These are phyloP conservation scores for Halichoerus grypus DNA, from an alignment of 2,113 vertebrate genomes.

Conservation along the genomic window DNA sequence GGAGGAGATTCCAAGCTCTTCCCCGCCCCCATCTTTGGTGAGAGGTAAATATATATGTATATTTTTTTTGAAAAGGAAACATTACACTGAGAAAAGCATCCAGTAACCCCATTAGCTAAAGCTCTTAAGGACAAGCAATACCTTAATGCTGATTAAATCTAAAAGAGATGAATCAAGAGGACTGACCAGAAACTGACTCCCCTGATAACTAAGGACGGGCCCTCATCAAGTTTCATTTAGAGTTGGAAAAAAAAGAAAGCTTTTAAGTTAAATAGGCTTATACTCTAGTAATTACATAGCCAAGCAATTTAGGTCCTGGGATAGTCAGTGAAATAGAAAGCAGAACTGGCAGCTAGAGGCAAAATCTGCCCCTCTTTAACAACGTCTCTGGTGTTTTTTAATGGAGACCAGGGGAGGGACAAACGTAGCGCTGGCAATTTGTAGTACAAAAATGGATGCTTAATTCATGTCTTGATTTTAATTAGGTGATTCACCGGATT, in stretches of 20 bases:
- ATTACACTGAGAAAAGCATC: slow-evolving; percentile 94
- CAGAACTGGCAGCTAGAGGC: slow-evolving; percentile 90
- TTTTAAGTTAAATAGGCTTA: slow-evolving; percentile 97
- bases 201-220: slow-evolving; percentile 95
- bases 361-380: slow-evolving; percentile 88
- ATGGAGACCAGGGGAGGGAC: slow-evolving; percentile 90
- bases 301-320: slow-evolving; percentile 94
- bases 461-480: slow-evolving; percentile 92
- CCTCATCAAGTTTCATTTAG: slow-evolving; percentile 98
- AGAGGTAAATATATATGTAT: slow-evolving; percentile 93
- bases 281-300: slow-evolving; percentile 97
- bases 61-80: slow-evolving; percentile 87
- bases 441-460: slow-evolving; percentile 91
- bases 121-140: slow-evolving; percentile 98
- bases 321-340: slow-evolving; percentile 93
- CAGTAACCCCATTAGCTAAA: slow-evolving; percentile 98
- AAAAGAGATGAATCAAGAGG: slow-evolving; percentile 96
- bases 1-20: slow-evolving; percentile 88
- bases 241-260: slow-evolving; percentile 87
- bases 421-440: slow-evolving; percentile 88
- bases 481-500: slow-evolving; percentile 91
- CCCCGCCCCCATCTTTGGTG: slow-evolving; percentile 92
- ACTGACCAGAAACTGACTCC: slow-evolving; percentile 96
- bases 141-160: slow-evolving; percentile 99
- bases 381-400: slow-evolving; percentile 89